phyloP scores from a whole-genome alignment of 2,888 invertebrate species.

The Argyresthia goedartella region DNA sequence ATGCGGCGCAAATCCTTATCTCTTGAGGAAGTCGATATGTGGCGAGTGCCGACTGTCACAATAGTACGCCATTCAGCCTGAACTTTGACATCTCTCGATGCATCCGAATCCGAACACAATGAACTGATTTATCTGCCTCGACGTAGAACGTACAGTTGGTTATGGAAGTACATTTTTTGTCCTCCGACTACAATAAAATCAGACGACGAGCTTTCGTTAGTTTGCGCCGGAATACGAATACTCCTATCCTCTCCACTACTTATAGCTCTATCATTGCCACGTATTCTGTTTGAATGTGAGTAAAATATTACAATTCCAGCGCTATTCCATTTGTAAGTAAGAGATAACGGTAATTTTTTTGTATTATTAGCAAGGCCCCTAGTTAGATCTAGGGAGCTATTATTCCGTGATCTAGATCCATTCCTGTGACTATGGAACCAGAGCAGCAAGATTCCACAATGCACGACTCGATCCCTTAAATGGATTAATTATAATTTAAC shows the following conservation, averaged over 20 bases:
- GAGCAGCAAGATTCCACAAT: no score
- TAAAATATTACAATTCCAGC: no score
- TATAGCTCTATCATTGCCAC: no score
- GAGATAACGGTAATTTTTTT: no score
- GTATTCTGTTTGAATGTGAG: no score
- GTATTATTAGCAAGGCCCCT: no score
- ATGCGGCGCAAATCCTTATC: no score
- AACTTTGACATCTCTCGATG: slow-evolving; percentile 20
- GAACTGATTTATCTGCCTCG: slow-evolving; percentile 4
- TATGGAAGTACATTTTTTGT: no score
- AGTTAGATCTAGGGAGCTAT: no score
- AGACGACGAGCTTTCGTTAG: not conserved
- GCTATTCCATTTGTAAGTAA: no score
- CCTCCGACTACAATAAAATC: not conserved
- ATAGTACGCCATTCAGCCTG: slow-evolving; percentile 8
- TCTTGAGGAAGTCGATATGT: not conserved
- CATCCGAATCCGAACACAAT: slow-evolving; percentile 1
- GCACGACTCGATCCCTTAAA: not conserved
- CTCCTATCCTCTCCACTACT: not conserved
- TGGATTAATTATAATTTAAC: slow-evolving; percentile 1
- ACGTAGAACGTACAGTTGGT: not conserved
- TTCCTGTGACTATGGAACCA: no score
- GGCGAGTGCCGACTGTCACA: not conserved
- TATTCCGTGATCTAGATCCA: no score
- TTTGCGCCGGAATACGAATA: not conserved